Conservation (phyloP, 2,113 vertebrate species). For the Scomber colias region DNA sequence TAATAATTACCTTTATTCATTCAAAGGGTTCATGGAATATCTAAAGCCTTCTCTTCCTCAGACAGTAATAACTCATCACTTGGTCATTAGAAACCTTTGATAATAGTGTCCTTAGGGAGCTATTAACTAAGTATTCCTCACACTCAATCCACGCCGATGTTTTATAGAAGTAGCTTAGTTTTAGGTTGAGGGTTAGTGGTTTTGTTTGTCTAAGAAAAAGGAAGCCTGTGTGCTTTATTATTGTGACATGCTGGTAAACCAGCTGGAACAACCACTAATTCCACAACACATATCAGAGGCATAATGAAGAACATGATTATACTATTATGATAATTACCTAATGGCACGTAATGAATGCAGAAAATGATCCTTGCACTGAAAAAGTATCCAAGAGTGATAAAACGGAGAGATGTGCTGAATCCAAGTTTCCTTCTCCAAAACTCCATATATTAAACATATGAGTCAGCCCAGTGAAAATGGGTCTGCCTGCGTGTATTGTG, state of each 20-base stretch:
- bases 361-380: background rate
- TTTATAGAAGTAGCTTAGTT: background rate
- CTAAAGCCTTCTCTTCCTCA: background rate
- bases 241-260: constrained; percentile 21
- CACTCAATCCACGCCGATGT: background rate
- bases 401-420: background rate
- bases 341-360: background rate
- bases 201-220: constrained; percentile 47
- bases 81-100: background rate
- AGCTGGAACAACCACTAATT: constrained; percentile 14
- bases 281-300: constrained; percentile 12
- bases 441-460: constrained; percentile 51
- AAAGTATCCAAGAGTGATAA: background rate
- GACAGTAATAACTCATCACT: constrained; percentile 2
- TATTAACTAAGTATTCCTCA: background rate
- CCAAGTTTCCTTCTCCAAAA: constrained; percentile 25
- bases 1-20: constrained; percentile 38
- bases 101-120: constrained; percentile 4
- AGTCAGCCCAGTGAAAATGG: constrained; percentile 54
- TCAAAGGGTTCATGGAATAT: constrained; percentile 15
- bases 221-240: constrained; percentile 13
- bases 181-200: background rate
- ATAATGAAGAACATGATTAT: background rate
- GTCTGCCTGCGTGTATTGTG: constrained; percentile 36
- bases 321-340: background rate